Conservation (phyloP, 1,140 invertebrate species). For the Choristoneura fumiferana region DNA sequence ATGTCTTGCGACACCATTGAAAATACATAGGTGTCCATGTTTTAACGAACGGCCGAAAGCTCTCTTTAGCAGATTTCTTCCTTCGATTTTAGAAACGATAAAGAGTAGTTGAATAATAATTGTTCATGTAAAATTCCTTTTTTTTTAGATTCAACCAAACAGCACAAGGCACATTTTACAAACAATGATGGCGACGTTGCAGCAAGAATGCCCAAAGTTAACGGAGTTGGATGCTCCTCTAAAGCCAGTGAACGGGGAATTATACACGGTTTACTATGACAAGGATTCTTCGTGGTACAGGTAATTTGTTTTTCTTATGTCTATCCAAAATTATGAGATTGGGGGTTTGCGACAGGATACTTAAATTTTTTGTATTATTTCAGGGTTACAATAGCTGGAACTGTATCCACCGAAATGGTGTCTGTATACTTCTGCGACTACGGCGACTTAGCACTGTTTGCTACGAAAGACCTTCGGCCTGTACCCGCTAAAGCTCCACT, state of each 20-base stretch:
- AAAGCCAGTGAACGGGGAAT: constrained; percentile 65
- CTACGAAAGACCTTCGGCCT: constrained; percentile 44
- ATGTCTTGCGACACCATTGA: too few relatives aligned
- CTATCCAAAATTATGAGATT: too few relatives aligned
- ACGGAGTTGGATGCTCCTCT: constrained; percentile 47
- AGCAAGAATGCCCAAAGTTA: constrained; percentile 69
- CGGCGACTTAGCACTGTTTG: constrained; percentile 65
- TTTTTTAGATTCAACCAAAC: constrained; percentile 62
- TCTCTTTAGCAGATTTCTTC: too few relatives aligned
- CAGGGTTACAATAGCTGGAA: constrained; percentile 62
- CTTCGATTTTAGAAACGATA: too few relatives aligned
- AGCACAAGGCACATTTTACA: constrained; percentile 55
- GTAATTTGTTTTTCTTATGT: constrained; percentile 58
- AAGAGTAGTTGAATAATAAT: too few relatives aligned
- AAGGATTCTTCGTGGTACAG: constrained; percentile 80
- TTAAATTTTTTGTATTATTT: constrained; percentile 20
- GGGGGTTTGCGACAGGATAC: too few relatives aligned
- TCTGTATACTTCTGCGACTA: constrained; percentile 74
- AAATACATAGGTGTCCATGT: too few relatives aligned
- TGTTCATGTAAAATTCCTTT: not conserved
- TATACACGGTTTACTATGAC: constrained; percentile 78
- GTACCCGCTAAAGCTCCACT: constrained; percentile 50
- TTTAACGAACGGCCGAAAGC: too few relatives aligned
- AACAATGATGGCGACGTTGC: constrained; percentile 78
- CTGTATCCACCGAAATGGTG: constrained; percentile 59